Conservation (phyloP, 2,113 vertebrate species). For the Gymnorhina tibicen region DNA sequence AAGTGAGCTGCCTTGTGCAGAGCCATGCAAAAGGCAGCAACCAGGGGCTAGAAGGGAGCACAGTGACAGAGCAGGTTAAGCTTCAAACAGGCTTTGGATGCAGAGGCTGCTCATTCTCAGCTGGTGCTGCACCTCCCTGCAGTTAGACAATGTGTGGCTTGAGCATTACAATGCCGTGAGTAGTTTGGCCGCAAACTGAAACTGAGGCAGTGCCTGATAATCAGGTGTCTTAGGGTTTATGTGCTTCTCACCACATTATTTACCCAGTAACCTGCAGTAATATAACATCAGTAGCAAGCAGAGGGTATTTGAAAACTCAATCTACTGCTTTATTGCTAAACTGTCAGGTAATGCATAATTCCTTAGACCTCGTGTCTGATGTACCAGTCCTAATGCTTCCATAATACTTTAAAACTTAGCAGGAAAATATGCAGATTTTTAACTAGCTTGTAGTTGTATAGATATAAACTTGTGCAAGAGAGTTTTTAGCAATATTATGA, state of each 20-base stretch:
- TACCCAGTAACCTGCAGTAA: neutral
- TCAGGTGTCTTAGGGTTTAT: neutral
- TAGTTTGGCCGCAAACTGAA: neutral
- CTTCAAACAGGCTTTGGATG: neutral
- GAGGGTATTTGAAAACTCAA: neutral
- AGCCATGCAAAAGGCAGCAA: neutral
- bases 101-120: neutral
- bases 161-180: neutral
- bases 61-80: neutral
- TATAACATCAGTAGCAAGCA: neutral
- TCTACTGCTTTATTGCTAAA: neutral
- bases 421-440: neutral
- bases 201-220: neutral
- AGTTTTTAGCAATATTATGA: neutral
- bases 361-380: neutral
- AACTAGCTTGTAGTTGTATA: neutral
- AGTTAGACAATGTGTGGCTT: fast-evolving
- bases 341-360: neutral
- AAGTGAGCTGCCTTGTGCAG: neutral
- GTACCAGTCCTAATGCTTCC: neutral
- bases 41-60: neutral
- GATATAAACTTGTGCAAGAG: neutral
- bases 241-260: neutral
- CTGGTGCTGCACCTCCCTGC: neutral
- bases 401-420: neutral